Evolutionary conservation across 2,888 invertebrate species (phyloP).

Genomic region (Penaeus monodon): DNA sequence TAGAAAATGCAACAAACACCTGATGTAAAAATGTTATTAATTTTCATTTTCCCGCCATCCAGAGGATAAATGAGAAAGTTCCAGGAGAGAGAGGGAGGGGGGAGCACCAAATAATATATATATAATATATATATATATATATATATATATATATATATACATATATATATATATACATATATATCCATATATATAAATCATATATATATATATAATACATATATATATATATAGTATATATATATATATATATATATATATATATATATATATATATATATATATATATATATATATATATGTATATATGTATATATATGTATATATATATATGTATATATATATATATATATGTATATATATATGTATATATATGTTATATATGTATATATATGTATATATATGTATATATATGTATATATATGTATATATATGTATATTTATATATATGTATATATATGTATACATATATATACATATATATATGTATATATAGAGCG

Average conservation of each 20-base stretch:
- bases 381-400: background rate
- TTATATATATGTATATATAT: too few species aligned
- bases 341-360: slow-evolving; percentile 45
- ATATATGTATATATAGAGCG: too few species aligned
- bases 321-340: slow-evolving; percentile 32
- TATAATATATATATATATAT: background rate
- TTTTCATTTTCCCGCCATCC: too few species aligned
- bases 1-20: too few species aligned
- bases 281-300: background rate
- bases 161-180: background rate
- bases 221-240: too few species aligned
- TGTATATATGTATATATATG: slow-evolving; percentile 1
- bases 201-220: background rate
- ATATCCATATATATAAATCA: background rate
- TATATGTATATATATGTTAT: slow-evolving; percentile 18
- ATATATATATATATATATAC: background rate
- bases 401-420: too few species aligned
- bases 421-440: too few species aligned
- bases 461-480: too few species aligned
- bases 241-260: slow-evolving; percentile 1
- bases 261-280: background rate
- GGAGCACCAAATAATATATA: too few species aligned
- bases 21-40: too few species aligned
- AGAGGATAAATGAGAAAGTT: too few species aligned
- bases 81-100: too few species aligned